These are phyloP conservation scores for Hyles vespertilio DNA, from an alignment of 1,140 invertebrate genomes.

Conservation along the genomic window DNA sequence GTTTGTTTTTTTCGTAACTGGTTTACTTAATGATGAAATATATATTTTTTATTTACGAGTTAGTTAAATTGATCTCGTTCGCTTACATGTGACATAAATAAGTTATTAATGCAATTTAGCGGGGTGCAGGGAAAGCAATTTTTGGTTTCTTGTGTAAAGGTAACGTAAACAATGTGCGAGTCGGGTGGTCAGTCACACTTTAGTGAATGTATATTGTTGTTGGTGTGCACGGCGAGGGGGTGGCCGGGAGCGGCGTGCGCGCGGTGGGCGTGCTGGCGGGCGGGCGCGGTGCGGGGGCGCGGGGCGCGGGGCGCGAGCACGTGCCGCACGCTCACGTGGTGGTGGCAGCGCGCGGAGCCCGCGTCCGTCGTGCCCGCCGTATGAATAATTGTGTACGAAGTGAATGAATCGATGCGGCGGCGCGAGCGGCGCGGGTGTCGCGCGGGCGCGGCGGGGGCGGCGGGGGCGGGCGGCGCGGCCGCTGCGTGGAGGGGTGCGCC, in stretches of 20 bases:
- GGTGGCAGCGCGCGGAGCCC: conserved; percentile 39
- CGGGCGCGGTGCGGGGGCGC: conserved; percentile 25
- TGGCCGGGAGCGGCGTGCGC: conserved; percentile 20
- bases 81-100: too few species aligned
- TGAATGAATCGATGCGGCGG: conserved; percentile 70
- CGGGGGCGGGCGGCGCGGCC: conserved; percentile 36
- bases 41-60: too few species aligned
- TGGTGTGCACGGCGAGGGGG: conserved; percentile 10
- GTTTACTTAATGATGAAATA: too few species aligned
- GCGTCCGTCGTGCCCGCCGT: conserved; percentile 53
- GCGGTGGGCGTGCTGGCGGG: conserved; percentile 52
- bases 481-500: conserved; percentile 66
- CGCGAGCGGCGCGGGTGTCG: conserved; percentile 44
- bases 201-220: too few species aligned
- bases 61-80: too few species aligned
- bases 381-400: conserved; percentile 69
- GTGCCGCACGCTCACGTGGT: conserved; percentile 67
- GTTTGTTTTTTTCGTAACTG: too few species aligned
- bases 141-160: too few species aligned
- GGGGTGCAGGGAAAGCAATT: too few species aligned
- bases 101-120: too few species aligned
- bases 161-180: too few species aligned
- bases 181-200: too few species aligned
- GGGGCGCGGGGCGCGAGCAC: conserved; percentile 46
- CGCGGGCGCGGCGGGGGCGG: conserved; percentile 38